These are phyloP conservation scores for Alethe castanea DNA, from an alignment of 2,113 vertebrate genomes.

Conservation along the genomic window DNA sequence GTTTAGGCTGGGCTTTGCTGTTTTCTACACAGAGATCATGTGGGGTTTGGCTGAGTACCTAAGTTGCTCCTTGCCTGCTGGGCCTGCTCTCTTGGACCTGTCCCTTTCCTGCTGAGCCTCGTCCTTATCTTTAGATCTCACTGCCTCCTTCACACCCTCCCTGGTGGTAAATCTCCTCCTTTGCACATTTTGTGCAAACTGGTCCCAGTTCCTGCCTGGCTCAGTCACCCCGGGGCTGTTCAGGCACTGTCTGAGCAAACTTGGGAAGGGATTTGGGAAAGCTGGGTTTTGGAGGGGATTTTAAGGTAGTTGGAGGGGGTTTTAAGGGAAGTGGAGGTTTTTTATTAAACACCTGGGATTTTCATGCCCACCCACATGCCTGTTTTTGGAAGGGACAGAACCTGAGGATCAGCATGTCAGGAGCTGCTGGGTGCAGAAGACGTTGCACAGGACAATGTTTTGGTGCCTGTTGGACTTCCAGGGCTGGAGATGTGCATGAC, in stretches of 20 bases:
- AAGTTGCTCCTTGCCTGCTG: background rate
- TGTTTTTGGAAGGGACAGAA: background rate
- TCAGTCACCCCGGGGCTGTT: background rate
- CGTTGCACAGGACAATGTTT: background rate
- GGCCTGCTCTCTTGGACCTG: background rate
- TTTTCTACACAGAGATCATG: rapidly evolving
- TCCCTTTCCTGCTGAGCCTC: background rate
- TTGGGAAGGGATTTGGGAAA: background rate
- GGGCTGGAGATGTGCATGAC: background rate
- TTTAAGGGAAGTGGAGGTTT: background rate
- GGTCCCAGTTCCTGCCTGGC: background rate
- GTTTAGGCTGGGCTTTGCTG: background rate
- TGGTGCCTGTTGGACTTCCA: background rate
- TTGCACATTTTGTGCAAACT: background rate
- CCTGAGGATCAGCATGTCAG: background rate
- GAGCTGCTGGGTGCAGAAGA: background rate
- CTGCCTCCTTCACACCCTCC: background rate
- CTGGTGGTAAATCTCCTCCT: background rate
- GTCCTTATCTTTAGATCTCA: background rate
- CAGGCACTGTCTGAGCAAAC: background rate
- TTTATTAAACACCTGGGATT: background rate
- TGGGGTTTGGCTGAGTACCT: background rate
- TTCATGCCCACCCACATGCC: background rate
- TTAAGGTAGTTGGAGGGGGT: background rate
- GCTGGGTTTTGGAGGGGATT: rapidly evolving